Evolutionary conservation across 2,888 invertebrate genomes (phyloP), one percentile per base, ranked within the genome.

Genomic region (Sthenelais limicola): DNA sequence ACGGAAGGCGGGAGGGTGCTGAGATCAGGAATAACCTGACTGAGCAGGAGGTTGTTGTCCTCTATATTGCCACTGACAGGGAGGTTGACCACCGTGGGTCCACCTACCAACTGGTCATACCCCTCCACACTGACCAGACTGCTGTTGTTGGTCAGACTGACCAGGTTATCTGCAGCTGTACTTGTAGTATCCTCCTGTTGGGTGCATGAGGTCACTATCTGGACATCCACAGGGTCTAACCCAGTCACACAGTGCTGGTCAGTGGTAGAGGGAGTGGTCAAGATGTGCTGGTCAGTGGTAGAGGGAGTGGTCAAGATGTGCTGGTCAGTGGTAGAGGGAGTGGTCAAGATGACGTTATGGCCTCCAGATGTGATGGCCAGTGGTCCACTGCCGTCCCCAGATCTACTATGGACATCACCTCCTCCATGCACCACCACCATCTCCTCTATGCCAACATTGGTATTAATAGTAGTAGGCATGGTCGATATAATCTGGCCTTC

Each of bases 81-180:
- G 5, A 1, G 3, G n/a, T 26, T 9, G 38, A 38, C 62, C n/a
- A 38, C 24, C 21, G 38, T 26, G n/a, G n/a, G n/a, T n/a, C n/a
- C n/a, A n/a, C n/a, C n/a, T n/a, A n/a, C n/a, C n/a, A n/a, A n/a
- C n/a, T n/a, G n/a, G 5, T 15, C 38, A 2, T 12, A 21, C 9
- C 21, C 9, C 62, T 62, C 38, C 38, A 62, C 24, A 26, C 38
- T 35, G 21, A 62, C 12, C 12, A 62, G n/a, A 4, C 62, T 43
- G 38, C 38, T 62, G 62, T 62, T 62, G 62, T 62, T 62, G 62
- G 62, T 43, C 35, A 62, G 38, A 4, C 38, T 43, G 3, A 62
- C 62, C n/a, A 62, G 38, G 24, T 62, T 62, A 24, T 62, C 62
- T 1, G 38, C 62, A 1, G 62, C 62, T 7, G 62, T 21, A 1